Conservation (phyloP, 2,113 vertebrate species). For the Anhinga rufa region DNA sequence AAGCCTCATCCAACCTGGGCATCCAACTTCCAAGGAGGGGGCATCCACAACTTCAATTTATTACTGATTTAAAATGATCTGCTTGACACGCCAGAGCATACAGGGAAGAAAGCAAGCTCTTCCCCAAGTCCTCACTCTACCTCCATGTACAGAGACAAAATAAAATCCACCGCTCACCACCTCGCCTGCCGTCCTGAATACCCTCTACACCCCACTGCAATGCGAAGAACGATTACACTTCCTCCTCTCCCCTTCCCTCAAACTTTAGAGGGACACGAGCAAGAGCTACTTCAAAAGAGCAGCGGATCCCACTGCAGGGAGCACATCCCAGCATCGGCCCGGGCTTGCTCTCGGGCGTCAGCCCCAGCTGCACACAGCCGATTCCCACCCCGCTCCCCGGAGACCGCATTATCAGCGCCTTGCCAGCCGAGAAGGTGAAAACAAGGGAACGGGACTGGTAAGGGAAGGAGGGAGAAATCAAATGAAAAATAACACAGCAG, state of each 20-base stretch:
- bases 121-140: neutral
- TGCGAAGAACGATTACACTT: accelerated
- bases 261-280: neutral
- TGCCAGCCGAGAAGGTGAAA: constrained; percentile 22
- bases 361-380: neutral
- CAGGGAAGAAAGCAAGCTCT: neutral
- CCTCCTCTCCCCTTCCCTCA: neutral
- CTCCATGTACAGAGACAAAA: neutral
- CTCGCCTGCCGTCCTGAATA: neutral
- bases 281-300: neutral
- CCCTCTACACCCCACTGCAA: neutral
- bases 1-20: neutral
- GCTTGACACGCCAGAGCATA: neutral
- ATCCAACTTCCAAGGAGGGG: neutral
- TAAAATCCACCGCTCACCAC: accelerated
- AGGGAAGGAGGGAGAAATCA: constrained; percentile 14
- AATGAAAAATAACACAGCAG: constrained; percentile 68
- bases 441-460: neutral
- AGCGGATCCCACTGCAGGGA: neutral
- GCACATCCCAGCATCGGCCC: neutral
- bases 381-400: neutral
- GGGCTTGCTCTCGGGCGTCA: neutral
- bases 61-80: accelerated
- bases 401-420: constrained; percentile 6
- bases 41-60: neutral